phyloP scores from a whole-genome alignment of 2,888 invertebrate genomes.

The Pammene fasciana region DNA sequence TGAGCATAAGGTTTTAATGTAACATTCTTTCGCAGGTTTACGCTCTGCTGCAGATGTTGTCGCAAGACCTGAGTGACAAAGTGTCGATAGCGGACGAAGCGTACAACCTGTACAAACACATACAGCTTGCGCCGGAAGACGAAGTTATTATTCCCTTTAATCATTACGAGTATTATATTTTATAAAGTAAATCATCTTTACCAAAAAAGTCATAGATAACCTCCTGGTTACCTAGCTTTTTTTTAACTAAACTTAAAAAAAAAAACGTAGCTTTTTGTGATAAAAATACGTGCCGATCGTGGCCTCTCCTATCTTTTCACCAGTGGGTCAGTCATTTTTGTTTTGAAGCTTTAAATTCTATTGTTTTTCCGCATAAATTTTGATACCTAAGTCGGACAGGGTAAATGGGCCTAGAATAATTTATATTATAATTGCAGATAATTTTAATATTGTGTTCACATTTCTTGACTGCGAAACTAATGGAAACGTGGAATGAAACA shows the following conservation, averaged over 20 bases:
- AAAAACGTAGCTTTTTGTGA: too few relatives aligned
- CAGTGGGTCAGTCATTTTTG: too few relatives aligned
- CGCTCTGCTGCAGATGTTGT: conserved; percentile 66
- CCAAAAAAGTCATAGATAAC: too few relatives aligned
- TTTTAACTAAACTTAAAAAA: too few relatives aligned
- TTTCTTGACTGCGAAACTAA: conserved; percentile 66
- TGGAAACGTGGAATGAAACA: conserved; percentile 68
- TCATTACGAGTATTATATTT: not conserved
- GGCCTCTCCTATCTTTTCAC: too few relatives aligned
- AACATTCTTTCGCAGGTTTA: conserved; percentile 55
- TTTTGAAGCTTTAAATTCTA: too few relatives aligned
- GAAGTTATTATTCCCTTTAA: conserved; percentile 57
- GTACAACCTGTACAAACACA: conserved; percentile 71
- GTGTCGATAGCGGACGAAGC: conserved; percentile 68
- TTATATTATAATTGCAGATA: conserved; percentile 50
- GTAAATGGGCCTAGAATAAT: too few relatives aligned
- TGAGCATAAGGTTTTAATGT: too few relatives aligned
- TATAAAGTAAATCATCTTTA: not conserved
- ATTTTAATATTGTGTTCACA: conserved; percentile 65
- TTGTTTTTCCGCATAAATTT: too few relatives aligned
- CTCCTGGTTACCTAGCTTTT: too few relatives aligned
- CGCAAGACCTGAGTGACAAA: conserved; percentile 64
- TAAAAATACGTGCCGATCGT: too few relatives aligned
- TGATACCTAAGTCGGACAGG: too few relatives aligned
- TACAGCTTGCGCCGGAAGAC: conserved; percentile 60